A percentile compares a stretch with the other conserved stretches of the same genome.
phyloP scores from a whole-genome alignment of 2,888 invertebrate species.

The Dermolepida albohirtum region DNA sequence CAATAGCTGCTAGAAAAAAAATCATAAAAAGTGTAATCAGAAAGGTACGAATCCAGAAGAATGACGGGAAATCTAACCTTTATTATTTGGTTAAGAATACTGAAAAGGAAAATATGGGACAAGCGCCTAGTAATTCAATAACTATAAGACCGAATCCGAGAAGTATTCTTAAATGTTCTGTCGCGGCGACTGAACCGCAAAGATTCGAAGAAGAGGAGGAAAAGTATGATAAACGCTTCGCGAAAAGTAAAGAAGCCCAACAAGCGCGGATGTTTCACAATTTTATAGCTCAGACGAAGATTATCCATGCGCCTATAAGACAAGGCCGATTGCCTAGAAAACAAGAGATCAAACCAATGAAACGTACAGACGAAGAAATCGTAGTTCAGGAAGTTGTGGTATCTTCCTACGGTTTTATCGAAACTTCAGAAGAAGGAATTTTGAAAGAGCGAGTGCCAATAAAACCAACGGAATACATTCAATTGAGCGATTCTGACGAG shows the following conservation, averaged over 20 bases:
- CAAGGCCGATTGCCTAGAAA: slow-evolving; percentile 62
- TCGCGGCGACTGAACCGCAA: slow-evolving; percentile 43
- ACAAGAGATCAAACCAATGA: slow-evolving; percentile 63
- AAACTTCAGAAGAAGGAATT: slow-evolving; percentile 52
- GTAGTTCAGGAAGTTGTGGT: slow-evolving; percentile 63
- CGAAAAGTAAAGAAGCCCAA: slow-evolving; percentile 58
- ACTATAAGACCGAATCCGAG: slow-evolving; percentile 56
- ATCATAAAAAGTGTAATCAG: slow-evolving; percentile 27
- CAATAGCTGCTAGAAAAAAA: slow-evolving; percentile 14
- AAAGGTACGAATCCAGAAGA: slow-evolving; percentile 34
- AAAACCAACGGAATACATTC: slow-evolving; percentile 56
- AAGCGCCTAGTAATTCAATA: slow-evolving; percentile 44
- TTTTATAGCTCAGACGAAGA: slow-evolving; percentile 60
- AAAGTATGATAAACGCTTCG: slow-evolving; percentile 54
- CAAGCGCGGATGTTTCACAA: slow-evolving; percentile 59
- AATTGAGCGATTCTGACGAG: slow-evolving; percentile 61
- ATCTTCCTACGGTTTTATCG: slow-evolving; percentile 59
- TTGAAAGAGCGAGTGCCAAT: slow-evolving; percentile 48
- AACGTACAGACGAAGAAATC: slow-evolving; percentile 61
- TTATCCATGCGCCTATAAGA: slow-evolving; percentile 60
- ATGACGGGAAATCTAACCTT: slow-evolving; percentile 42
- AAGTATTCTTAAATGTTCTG: slow-evolving; percentile 59
- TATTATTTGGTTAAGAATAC: slow-evolving; percentile 57
- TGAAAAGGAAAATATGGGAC: slow-evolving; percentile 61
- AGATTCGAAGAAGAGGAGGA: slow-evolving; percentile 45